Conservation (phyloP, 2,113 vertebrate genomes). For the Colistium nudipinnis region DNA sequence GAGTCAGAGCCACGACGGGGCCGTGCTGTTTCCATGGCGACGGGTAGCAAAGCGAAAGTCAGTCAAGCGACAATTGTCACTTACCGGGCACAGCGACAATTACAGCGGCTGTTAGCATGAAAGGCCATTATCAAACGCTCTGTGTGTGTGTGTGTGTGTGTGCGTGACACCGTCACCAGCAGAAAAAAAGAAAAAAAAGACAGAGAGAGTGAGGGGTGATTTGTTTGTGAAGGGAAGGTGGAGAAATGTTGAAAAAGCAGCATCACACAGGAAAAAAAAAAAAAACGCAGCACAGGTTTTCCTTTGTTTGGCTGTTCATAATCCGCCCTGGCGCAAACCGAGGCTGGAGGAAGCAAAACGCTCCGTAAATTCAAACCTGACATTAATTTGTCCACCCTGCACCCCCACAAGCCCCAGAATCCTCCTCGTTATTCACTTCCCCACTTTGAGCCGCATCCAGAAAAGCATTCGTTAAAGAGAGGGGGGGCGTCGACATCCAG, state of each 20-base stretch:
- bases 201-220: background rate
- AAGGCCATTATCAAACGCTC: constrained; percentile 48
- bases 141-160: too few species aligned
- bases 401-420: constrained; percentile 35
- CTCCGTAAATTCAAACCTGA: constrained; percentile 51
- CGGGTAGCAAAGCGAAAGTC: constrained; percentile 27
- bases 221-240: constrained; percentile 2
- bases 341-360: constrained; percentile 21
- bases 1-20: constrained; percentile 28
- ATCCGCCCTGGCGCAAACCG: constrained; percentile 33
- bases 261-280: constrained; percentile 30
- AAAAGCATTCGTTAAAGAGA: background rate
- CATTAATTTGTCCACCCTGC: constrained; percentile 41
- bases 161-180: constrained; percentile 24
- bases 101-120: constrained; percentile 62
- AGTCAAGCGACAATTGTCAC: constrained; percentile 4
- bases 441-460: constrained; percentile 15
- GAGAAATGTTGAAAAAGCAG: too few species aligned
- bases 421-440: constrained; percentile 45
- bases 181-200: too few species aligned
- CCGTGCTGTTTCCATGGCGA: constrained; percentile 71
- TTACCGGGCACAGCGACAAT: constrained; percentile 56
- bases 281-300: constrained; percentile 37
- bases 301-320: constrained; percentile 74
- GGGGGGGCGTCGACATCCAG: background rate